These are phyloP conservation scores for Drosophila recens DNA, from an alignment of 2,888 invertebrate species.

Conservation along the genomic window DNA sequence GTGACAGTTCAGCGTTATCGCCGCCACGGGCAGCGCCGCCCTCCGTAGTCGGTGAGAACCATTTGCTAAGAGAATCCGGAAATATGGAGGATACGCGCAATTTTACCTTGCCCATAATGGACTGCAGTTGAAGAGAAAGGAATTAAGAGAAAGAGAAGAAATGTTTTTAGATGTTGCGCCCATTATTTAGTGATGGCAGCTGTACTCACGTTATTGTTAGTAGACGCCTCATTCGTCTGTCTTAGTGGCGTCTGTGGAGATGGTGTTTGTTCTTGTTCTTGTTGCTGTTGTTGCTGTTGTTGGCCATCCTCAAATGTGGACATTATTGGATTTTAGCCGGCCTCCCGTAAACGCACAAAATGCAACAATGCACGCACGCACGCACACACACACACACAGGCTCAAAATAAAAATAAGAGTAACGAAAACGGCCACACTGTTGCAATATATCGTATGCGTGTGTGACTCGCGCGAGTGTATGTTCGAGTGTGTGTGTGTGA, in stretches of 20 bases:
- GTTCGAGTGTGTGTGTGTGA: conserved; percentile 4
- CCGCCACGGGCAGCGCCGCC: neutral
- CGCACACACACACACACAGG: conserved; percentile 25
- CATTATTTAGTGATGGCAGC: conserved; percentile 25
- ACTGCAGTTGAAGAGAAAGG: conserved; percentile 58
- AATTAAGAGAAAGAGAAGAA: neutral
- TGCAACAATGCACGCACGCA: conserved; percentile 45
- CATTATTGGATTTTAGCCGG: conserved; percentile 70
- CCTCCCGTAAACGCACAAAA: conserved; percentile 34
- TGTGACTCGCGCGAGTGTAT: conserved; percentile 14
- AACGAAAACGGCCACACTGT: conserved; percentile 64
- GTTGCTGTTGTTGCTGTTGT: conserved; percentile 26
- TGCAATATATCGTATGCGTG: conserved; percentile 44
- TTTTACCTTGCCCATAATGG: conserved; percentile 84
- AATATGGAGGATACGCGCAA: conserved; percentile 83
- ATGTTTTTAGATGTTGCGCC: neutral
- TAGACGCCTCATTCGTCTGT: conserved; percentile 32
- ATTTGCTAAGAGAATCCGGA: conserved; percentile 82
- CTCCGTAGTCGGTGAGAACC: conserved; percentile 81
- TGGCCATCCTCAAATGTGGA: conserved; percentile 64
- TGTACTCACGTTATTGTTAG: conserved; percentile 67
- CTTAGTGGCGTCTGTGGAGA: conserved; percentile 35
- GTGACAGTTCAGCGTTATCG: conserved; percentile 36
- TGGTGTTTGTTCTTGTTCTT: conserved; percentile 24
- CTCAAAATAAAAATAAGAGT: conserved; percentile 29